Base-by-base conservation (phyloP, 2,797 vertebrate species). In the Dallia pectoralis region DNA sequence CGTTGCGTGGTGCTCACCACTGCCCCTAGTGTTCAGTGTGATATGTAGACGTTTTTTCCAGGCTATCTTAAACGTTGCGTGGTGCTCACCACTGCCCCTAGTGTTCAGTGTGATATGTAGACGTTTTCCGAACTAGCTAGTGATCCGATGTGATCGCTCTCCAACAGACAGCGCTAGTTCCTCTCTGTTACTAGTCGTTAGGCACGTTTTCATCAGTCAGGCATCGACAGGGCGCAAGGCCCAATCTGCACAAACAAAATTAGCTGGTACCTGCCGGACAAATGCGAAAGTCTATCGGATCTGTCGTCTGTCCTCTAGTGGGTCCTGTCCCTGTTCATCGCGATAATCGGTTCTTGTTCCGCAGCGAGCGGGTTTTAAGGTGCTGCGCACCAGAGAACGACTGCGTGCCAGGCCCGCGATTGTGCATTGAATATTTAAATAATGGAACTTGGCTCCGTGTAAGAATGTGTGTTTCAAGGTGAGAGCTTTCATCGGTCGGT, bases 401-500 rank as follows among this genome's bases (percentile, higher is more conserved):
- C 79, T 40, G 77, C 76, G 82, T 48, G 86, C 85, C 90, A 89
- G 83, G 87, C 80, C 85, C 80, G 86, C 82, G 85, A 87, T 85
- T 62, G 70, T 59, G 76, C 63, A 74, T 79, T 78, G 85, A 90
- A 89, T 89, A 90, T 90, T 90, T 83, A 85, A 90, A 84, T 89
- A 87, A 86, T 87, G 84, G 82, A 84, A 86, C 86, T 91, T 88
- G 87, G 89, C 89, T 81, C 82, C 66, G 74, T 83, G 85, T 85
- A 83, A 85, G 79, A 86, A 87, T 85, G 86, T 80, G 85, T 87
- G 84, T 90, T 90, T 88, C 89, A 90, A 86, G 81, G 80, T n/a
- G 40, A 84, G 78, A 88, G 87, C 89, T 92, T 92, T 90, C 89
- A 91, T 81, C 88, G 89, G 81, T 81, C 85, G 80, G 83, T 76